Base-by-base conservation (phyloP, 2,888 invertebrate genomes). In the Lasioglossum calceatum region DNA sequence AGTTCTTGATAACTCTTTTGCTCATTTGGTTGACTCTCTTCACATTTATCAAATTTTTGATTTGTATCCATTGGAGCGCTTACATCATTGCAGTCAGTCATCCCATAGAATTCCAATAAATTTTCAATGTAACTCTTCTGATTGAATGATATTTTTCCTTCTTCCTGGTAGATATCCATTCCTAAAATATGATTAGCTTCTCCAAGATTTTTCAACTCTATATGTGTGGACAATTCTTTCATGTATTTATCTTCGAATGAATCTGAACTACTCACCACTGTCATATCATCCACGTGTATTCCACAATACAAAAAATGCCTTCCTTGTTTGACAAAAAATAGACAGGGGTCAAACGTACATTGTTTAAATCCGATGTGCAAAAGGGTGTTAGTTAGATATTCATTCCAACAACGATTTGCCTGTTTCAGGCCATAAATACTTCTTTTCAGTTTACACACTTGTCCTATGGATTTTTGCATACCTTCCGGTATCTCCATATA, bases 281-380 rank as follows among this genome's bases (percentile, higher is more conserved):
- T 19, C 23, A 84, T 81, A 44, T 85, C 85, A n/a, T 85, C 78
- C 1, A 81, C 75, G n/a, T 85, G 75, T 5, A 76, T 12, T 16
- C 44, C 79, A 39, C 58, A 79, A n/a, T 71, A 81, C 8, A 70
- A 10, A 14, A 54, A 71, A 16, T 71, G 19, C 4, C 50, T 19
- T 0, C 27, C 42, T 32, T 36, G 5, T 61, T 16, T n/a, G 1
- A 50, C 27, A 70, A 50, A 82, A 32, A 64, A 78, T 73, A 78
- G 12, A 23, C 82, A 82, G 4, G 47, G 47, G 36, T 81, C 47
- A 47, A 72, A 71, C n/a, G 23, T 64, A 0, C 42, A 61, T n/a
- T 72, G 61, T 10, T 23, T 14, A 7, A 72, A 19, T 10, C 54
- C 72, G 10, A 19, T 70, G 4, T 36, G 32, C 1, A 27, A 23